Evolutionary conservation across 2,888 invertebrate genomes (phyloP), one percentile per base, ranked within the genome.

Genomic region (Parnassius smintheus): DNA sequence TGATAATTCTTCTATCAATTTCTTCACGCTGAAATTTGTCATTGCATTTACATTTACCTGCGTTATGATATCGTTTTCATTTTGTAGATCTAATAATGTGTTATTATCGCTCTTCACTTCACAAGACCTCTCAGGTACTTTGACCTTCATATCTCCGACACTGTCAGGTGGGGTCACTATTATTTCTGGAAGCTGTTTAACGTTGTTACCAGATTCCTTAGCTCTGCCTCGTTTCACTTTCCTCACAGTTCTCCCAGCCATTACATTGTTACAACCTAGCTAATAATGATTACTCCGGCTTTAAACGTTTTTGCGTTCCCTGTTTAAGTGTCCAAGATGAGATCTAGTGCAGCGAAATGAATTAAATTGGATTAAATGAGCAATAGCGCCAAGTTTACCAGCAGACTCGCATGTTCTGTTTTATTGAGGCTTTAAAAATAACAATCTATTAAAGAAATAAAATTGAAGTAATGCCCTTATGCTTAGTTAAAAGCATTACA

Each of bases 181-280:
- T 69, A 88, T 88, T 11, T 78, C 80, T 13, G 88, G 86, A 57
- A 85, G 72, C 60, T 78, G 75, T 67, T 80, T 84, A 66, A 57
- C 56, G 66, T 70, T 74, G 65, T 64, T 72, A 22, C 70, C 72
- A 71, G 73, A 69, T 68, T 88, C 88, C 72, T 85, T 88, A 44
- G 67, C 70, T 88, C 94, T 94, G 76, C 93, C 93, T 78, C 94
- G 94, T 86, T 95, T 95, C 72, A 95, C 93, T 93, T 94, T 95
- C 75, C 95, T 93, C 75, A 95, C 95, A 71, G 95, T 95, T 77
- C 93, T 93, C 78, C 92, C 91, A 75, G 92, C 94, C 95, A 95
- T 95, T 83, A 93, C 94, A 93, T 93, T 92, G 86, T 93, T 91
- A 78, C 71, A 48, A 60, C 62, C 67, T 66, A 61, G 62, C 70